Conservation (phyloP, 2,113 vertebrate species). For the Stigmatopora argus region DNA sequence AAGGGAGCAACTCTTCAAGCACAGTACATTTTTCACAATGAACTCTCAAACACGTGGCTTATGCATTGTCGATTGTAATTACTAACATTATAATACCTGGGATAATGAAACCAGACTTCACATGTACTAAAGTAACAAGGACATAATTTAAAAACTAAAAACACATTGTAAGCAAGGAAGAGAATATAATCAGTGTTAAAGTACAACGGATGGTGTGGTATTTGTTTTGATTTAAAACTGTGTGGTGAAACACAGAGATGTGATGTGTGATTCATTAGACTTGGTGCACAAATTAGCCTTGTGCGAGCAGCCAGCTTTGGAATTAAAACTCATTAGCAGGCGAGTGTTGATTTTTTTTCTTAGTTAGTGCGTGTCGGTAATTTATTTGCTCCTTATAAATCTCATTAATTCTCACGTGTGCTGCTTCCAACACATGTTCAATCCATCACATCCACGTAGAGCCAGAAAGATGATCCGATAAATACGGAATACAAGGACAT, state of each 20-base stretch:
- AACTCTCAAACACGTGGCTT: background rate
- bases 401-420: conserved; percentile 7
- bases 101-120: no score
- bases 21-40: background rate
- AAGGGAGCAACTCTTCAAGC: conserved; percentile 36
- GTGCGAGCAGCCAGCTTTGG: conserved; percentile 21
- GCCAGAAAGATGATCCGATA: background rate
- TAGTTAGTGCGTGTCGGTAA: background rate
- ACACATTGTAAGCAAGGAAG: conserved; percentile 5
- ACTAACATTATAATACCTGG: no score
- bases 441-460: background rate
- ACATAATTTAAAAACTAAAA: no score
- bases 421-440: background rate
- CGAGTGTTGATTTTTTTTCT: conserved; percentile 14
- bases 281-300: conserved; percentile 26
- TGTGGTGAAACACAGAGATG: conserved; percentile 31
- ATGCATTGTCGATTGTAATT: background rate
- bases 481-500: background rate
- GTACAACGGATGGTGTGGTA: conserved; percentile 31
- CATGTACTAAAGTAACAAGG: no score
- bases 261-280: conserved; percentile 27
- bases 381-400: conserved; percentile 24
- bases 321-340: conserved; percentile 19
- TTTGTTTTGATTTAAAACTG: conserved; percentile 25
- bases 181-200: conserved; percentile 19